Conservation (phyloP, 2,113 vertebrate genomes). For the Anoura caudifer region DNA sequence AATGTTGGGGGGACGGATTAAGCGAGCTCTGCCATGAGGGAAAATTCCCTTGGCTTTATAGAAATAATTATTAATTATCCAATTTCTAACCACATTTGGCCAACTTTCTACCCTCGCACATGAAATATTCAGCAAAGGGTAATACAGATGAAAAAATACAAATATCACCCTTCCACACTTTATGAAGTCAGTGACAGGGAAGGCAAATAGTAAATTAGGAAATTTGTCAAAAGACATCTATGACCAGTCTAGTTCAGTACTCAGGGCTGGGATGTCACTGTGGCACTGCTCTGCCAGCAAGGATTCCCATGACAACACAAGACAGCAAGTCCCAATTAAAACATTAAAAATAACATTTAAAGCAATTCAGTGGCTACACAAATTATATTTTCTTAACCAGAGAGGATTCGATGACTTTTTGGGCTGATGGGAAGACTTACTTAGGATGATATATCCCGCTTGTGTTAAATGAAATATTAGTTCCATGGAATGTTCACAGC, state of each 20-base stretch:
- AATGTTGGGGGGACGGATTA: neutral
- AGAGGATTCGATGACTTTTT: neutral
- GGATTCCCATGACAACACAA: neutral
- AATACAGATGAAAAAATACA: neutral
- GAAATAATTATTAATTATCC: neutral
- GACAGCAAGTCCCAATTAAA: neutral
- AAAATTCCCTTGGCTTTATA: neutral
- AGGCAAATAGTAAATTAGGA: neutral
- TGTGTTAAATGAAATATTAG: neutral
- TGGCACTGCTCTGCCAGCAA: neutral
- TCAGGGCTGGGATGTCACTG: neutral
- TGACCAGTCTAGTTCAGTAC: neutral
- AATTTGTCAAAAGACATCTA: neutral
- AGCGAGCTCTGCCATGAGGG: neutral
- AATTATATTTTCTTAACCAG: neutral
- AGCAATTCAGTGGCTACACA: neutral
- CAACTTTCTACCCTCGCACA: neutral
- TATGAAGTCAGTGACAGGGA: neutral
- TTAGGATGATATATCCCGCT: neutral
- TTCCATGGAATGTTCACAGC: neutral
- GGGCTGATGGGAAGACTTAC: neutral
- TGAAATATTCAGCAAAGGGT: neutral
- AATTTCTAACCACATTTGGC: neutral
- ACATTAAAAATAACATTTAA: neutral
- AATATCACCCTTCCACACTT: neutral